Conservation (phyloP, 2,113 vertebrate species). For the Oxyura jamaicensis region DNA sequence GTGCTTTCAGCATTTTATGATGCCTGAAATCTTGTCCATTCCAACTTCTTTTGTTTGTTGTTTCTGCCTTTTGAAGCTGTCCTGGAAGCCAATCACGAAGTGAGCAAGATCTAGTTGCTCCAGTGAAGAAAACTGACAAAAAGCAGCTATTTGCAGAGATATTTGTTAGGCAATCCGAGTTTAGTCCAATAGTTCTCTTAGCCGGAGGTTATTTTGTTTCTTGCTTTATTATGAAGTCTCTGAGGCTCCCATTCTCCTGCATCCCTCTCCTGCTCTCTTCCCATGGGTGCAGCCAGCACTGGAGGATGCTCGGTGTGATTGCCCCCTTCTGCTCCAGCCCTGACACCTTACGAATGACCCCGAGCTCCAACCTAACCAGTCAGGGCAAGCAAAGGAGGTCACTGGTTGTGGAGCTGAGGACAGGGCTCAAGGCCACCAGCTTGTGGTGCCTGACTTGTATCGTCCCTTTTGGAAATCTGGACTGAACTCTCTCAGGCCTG, state of each 20-base stretch:
- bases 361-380: background rate
- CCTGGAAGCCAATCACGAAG: background rate
- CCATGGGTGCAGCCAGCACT: rapidly evolving
- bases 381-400: background rate
- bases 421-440: rapidly evolving
- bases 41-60: background rate
- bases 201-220: background rate
- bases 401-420: background rate
- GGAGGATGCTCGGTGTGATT: rapidly evolving
- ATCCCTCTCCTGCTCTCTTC: background rate
- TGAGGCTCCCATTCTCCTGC: background rate
- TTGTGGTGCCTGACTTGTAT: background rate
- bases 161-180: background rate
- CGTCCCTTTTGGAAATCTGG: background rate
- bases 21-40: background rate
- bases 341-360: background rate
- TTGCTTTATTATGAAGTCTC: background rate
- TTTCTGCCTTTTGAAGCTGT: background rate
- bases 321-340: background rate
- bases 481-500: background rate
- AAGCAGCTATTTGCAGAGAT: background rate
- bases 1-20: constrained; percentile 3
- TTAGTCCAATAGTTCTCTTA: background rate
- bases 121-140: background rate
- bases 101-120: background rate